Base-by-base conservation (phyloP, 2,797 vertebrate genomes). In the Acanthopagrus latus region DNA sequence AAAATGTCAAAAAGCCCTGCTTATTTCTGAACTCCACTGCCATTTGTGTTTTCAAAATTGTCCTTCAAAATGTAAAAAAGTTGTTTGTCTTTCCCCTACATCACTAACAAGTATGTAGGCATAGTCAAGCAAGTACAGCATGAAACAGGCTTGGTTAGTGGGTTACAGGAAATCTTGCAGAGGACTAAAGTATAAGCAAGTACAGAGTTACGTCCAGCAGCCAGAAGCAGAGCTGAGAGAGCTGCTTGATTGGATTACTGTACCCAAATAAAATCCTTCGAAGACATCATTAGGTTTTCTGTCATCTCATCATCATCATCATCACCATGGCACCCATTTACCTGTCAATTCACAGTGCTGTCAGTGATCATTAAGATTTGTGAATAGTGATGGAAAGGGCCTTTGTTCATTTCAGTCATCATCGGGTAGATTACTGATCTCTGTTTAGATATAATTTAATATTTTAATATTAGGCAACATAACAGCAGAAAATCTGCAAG, bases 211-310 rank as follows among this genome's bases (percentile, higher is more conserved):
- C 51, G 50, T 52, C 74, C 80, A 85, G 75, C 82, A 82, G 87
- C 69, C 43, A 67, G 71, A 76, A 89, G 78, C 78, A 60, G 54
- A 88, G 78, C 44, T 54, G 56, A 58, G 85, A 88, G 79, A 83
- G 57, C 84, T 78, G 77, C 78, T 82, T 79, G 21, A 84, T 78
- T 17, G 14, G 84, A 93, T 96, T 97, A 97, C 97, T 95, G 90
- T 99, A 99, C 97, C 97, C 95, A 95, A 88, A 94, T 90, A 88
- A 95, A 93, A 76, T 94, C 91, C 90, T 95, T 86, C 86, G 95
- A 76, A 86, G 95, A 80, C 81, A 92, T 92, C 92, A 88, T 86
- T 92, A 94, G 86, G 92, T 84, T 93, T 82, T 93, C 91, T 86
- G 93, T 88, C 95, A 92, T 93, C 94, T 94, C 94, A 81, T 95